Evolutionary conservation across 1,140 invertebrate genomes (phyloP).

Genomic region (Calycopis cecrops): DNA sequence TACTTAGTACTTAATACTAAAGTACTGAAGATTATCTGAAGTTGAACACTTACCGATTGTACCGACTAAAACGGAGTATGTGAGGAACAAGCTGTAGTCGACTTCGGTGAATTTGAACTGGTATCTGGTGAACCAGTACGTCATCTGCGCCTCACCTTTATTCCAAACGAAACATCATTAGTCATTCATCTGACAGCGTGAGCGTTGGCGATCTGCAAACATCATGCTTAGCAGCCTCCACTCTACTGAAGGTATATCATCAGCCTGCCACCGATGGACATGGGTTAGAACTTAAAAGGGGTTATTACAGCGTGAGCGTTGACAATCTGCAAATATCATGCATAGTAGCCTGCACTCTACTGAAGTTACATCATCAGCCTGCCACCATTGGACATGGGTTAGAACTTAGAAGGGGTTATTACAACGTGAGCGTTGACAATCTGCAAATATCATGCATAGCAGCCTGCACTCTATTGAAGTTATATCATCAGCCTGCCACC

Average conservation of each 20-base stretch:
- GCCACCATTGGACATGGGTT: background rate
- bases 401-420: background rate
- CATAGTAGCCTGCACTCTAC: constrained; percentile 25
- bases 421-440: background rate
- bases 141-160: constrained; percentile 71
- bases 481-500: no score
- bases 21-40: no score
- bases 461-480: no score
- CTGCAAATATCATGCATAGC: no score
- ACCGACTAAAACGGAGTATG: constrained; percentile 67
- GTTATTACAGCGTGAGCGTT: background rate
- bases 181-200: constrained; percentile 34
- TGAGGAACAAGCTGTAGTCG: constrained; percentile 71
- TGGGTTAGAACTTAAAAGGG: background rate
- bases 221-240: constrained; percentile 40
- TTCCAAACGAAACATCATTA: constrained; percentile 63
- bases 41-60: constrained; percentile 56
- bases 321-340: constrained; percentile 27
- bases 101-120: constrained; percentile 73
- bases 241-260: constrained; percentile 11
- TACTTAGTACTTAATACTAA: no score
- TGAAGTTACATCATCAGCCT: constrained; percentile 1
- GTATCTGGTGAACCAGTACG: constrained; percentile 71
- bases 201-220: constrained; percentile 48
- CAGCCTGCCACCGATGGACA: background rate